Evolutionary conservation across 2,888 invertebrate genomes (phyloP).

Genomic region (Eulithis prunata): DNA sequence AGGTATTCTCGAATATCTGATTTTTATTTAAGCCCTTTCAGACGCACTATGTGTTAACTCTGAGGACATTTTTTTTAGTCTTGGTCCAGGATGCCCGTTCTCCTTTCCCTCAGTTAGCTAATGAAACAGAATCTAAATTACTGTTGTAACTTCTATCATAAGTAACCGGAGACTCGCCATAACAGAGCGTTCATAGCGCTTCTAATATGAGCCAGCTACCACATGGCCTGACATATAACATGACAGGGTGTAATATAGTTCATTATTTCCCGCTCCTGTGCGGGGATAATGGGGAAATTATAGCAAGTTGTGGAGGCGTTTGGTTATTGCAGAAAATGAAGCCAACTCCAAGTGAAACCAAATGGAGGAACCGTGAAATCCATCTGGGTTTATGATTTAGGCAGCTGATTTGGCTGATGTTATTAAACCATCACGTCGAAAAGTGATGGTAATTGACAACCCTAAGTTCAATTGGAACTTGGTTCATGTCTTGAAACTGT

Average conservation of each 20-base stretch:
- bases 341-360: not conserved
- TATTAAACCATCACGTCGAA: too few species aligned
- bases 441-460: too few species aligned
- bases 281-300: constrained; percentile 19
- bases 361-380: too few species aligned
- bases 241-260: constrained; percentile 23
- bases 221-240: constrained; percentile 35
- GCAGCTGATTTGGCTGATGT: too few species aligned
- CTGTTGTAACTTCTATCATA: not conserved
- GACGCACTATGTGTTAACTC: too few species aligned
- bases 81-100: too few species aligned
- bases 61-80: too few species aligned
- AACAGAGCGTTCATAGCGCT: constrained; percentile 11
- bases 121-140: not conserved
- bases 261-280: constrained; percentile 24
- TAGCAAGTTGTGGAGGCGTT: constrained; percentile 4
- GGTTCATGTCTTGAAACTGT: too few species aligned
- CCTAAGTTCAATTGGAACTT: too few species aligned
- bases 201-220: constrained; percentile 21
- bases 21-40: too few species aligned
- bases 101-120: not conserved
- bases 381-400: too few species aligned
- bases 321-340: not conserved
- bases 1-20: too few species aligned
- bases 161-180: not conserved